Percentiles rank a stretch among this genome's conserved stretches.
Evolutionary conservation across 92 coral and sea anemone species (phyloP).

Genomic region (Umimayanthus chanpuru): DNA sequence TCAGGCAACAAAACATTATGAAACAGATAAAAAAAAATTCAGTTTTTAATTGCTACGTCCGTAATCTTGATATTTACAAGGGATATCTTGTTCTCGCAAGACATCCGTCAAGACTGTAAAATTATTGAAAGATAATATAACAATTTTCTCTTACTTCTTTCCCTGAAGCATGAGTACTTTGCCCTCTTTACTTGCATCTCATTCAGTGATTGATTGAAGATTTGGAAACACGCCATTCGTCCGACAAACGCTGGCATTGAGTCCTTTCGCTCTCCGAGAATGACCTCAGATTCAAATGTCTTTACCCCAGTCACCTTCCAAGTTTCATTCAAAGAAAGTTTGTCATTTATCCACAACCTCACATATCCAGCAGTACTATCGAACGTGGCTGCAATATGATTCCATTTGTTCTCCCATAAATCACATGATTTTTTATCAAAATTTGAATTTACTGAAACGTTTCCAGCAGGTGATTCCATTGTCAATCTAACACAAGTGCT

Average conservation of each 20-base stretch:
- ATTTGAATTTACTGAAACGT: too few relatives aligned
- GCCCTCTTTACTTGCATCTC: not conserved
- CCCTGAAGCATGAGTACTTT: not conserved
- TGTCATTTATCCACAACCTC: not conserved
- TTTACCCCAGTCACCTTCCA: not conserved
- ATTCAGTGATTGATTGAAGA: not conserved
- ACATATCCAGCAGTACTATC: not conserved
- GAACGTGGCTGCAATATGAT: not conserved
- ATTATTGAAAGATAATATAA: too few relatives aligned
- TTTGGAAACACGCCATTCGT: slow-evolving; percentile 12
- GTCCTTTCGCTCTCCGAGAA: not conserved
- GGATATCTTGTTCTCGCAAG: too few relatives aligned
- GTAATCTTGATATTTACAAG: too few relatives aligned
- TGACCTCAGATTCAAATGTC: not conserved
- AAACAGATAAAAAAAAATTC: too few relatives aligned
- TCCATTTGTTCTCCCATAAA: slow-evolving; percentile 5
- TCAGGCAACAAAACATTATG: too few relatives aligned
- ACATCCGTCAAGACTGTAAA: too few relatives aligned
- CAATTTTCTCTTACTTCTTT: not conserved
- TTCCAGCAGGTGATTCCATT: not conserved
- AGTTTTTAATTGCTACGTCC: too few relatives aligned
- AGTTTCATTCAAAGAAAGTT: not conserved
- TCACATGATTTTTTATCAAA: not conserved
- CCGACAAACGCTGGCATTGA: not conserved
- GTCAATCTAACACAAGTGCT: not conserved